Evolutionary conservation across 2,888 invertebrate genomes (phyloP).

Genomic region (Caenorhabditis sulstoni): DNA sequence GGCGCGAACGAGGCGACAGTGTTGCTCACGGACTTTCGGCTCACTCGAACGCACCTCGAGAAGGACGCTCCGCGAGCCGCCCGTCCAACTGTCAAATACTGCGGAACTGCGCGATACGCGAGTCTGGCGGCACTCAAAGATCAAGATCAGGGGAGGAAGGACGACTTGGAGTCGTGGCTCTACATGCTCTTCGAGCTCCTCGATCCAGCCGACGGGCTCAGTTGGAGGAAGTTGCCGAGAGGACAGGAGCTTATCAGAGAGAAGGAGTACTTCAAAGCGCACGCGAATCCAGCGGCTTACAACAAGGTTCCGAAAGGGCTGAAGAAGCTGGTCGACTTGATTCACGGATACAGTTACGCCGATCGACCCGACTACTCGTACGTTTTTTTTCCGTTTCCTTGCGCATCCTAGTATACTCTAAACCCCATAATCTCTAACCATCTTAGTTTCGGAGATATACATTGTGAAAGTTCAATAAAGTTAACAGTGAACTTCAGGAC

Average conservation of each 20-base stretch:
- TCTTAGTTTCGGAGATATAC: too few relatives aligned
- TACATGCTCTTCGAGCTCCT: conserved; percentile 29
- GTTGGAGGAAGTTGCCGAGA: conserved; percentile 3
- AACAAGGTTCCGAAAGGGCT: conserved; percentile 3
- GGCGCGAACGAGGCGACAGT: not conserved
- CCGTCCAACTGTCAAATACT: not conserved
- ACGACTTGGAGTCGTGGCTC: conserved; percentile 36
- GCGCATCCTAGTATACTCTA: too few relatives aligned
- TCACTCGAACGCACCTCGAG: conserved; percentile 25
- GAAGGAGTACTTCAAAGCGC: conserved; percentile 19
- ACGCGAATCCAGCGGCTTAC: not conserved
- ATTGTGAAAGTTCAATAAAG: too few relatives aligned
- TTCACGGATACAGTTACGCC: conserved; percentile 14
- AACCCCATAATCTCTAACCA: too few relatives aligned
- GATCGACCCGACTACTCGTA: conserved; percentile 16
- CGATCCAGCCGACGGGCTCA: conserved; percentile 1
- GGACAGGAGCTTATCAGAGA: not conserved
- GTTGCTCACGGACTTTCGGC: conserved; percentile 15
- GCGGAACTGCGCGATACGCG: conserved; percentile 29
- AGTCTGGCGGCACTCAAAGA: not conserved
- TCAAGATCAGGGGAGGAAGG: conserved; percentile 7
- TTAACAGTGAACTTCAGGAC: too few relatives aligned
- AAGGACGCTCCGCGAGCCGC: not conserved
- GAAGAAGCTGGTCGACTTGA: conserved; percentile 21
- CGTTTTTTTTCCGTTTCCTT: not conserved